Base-by-base conservation (phyloP, 2,888 invertebrate species). In the Belgica antarctica region DNA sequence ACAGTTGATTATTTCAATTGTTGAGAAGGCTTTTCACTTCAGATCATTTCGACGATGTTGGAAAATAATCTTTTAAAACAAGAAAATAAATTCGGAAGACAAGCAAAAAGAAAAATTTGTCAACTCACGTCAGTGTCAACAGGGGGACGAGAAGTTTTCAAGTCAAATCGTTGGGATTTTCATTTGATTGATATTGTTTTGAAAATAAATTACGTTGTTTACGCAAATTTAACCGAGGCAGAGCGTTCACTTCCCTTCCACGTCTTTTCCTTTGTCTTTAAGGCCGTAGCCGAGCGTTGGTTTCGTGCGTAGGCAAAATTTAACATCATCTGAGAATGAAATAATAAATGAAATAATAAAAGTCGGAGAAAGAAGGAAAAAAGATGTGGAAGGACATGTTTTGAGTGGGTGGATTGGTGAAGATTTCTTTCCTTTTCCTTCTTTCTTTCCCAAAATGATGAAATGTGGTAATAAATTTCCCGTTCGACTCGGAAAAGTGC, bases 401-500 rank as follows among this genome's bases (percentile, higher is more conserved):
- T 52, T 3, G 19, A 22, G 41, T 41, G 52, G 52, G 24, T 19
- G 52, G 52, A 17, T n/a, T n/a, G n/a, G 5, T 52, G 52, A 22
- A 24, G 24, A n/a, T n/a, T n/a, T n/a, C n/a, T n/a, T n/a, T n/a
- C n/a, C n/a, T n/a, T n/a, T n/a, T n/a, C n/a, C n/a, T n/a, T n/a
- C n/a, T n/a, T n/a, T n/a, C n/a, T 25, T 7, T 12, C 57, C 24
- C 36, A 15, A 63, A 27, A 47, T 46, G 65, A 66, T 66, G 65
- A 66, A 66, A 66, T 66, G 65, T 28, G 65, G 65, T 47, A 66
- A 66, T 66, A 66, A 66, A 66, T 66, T 36, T 63, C 41, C 24
- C 41, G 17, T 63, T 63, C 63, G 46, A n/a, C n/a, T n/a, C n/a
- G n/a, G n/a, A n/a, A 17, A 22, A 19, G 15, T n/a, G 41, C 41